phyloP scores from a whole-genome alignment of 2,888 invertebrate genomes.

The Microctonus hyperodae region DNA sequence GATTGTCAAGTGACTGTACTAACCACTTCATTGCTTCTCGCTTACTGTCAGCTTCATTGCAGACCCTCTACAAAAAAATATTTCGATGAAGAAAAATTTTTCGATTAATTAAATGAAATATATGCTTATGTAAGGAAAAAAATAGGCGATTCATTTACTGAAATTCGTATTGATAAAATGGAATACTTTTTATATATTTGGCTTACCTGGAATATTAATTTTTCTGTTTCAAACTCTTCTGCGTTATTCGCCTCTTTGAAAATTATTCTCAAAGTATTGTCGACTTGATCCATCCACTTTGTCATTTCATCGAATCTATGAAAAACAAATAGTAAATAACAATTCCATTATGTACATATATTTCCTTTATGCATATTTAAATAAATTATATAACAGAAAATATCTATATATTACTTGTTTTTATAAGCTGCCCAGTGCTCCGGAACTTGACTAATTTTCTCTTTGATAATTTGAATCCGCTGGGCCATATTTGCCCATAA shows the following conservation, averaged over 20 bases:
- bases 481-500: constrained; percentile 78
- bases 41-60: constrained; percentile 87
- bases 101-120: too few relatives aligned
- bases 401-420: constrained; percentile 65
- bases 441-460: constrained; percentile 83
- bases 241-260: constrained; percentile 84
- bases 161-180: too few relatives aligned
- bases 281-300: constrained; percentile 91
- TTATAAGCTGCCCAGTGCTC: constrained; percentile 91
- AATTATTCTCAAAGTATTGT: constrained; percentile 81
- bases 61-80: constrained; percentile 79
- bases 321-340: constrained; percentile 2
- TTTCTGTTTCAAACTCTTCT: constrained; percentile 90
- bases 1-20: constrained; percentile 86
- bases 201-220: constrained; percentile 86
- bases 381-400: constrained; percentile 2
- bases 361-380: not conserved
- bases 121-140: too few relatives aligned
- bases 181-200: constrained; percentile 14
- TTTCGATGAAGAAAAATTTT: too few relatives aligned
- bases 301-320: constrained; percentile 78
- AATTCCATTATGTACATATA: not conserved
- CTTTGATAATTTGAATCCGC: constrained; percentile 75
- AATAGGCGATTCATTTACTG: constrained; percentile 11
- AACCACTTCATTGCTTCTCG: constrained; percentile 96